These are phyloP conservation scores for Eonycteris spelaea DNA, from an alignment of 2,113 vertebrate genomes.

Conservation along the genomic window DNA sequence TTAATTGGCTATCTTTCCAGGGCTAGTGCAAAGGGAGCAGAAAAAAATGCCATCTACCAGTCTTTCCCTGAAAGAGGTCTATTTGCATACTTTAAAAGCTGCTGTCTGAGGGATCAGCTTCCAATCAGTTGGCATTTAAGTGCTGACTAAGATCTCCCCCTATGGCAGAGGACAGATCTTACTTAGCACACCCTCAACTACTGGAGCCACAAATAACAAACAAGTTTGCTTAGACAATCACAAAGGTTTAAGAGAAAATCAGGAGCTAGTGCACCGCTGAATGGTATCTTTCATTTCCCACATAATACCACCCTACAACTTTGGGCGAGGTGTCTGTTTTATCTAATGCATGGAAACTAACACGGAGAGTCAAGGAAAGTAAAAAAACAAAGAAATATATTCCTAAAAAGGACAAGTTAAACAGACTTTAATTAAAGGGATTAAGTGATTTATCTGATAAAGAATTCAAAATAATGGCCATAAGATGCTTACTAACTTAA, in stretches of 20 bases:
- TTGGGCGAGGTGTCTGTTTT: neutral
- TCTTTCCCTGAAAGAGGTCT: neutral
- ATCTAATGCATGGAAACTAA: neutral
- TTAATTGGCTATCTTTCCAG: neutral
- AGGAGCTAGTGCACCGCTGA: neutral
- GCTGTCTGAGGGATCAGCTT: neutral
- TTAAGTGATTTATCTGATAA: neutral
- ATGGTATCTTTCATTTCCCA: neutral
- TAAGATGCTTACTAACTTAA: neutral
- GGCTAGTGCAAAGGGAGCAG: neutral
- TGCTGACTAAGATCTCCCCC: neutral
- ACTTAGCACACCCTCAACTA: neutral
- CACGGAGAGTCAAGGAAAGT: neutral
- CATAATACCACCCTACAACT: neutral
- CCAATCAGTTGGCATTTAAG: neutral
- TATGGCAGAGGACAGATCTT: neutral
- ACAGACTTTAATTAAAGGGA: neutral
- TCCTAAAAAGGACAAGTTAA: neutral
- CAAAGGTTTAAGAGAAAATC: neutral
- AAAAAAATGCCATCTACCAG: neutral
- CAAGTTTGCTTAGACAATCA: neutral
- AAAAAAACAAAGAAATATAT: neutral
- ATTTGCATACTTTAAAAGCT: neutral
- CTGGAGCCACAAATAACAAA: neutral
- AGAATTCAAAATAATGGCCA: neutral